Conservation (phyloP, 2,888 invertebrate genomes). For the Ectemnius continuus region DNA sequence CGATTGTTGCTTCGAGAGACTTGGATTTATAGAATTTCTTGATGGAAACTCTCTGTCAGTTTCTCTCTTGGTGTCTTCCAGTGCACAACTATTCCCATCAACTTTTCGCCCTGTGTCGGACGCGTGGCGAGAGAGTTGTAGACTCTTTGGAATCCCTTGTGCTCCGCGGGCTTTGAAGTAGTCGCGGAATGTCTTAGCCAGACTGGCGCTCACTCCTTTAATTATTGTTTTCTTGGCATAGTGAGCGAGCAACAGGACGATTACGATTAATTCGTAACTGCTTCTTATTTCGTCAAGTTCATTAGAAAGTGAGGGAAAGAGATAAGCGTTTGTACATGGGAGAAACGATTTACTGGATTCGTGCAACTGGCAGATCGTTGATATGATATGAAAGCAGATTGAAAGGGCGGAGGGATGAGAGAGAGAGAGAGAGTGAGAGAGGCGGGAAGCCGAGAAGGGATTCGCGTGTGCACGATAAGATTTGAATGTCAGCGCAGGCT, state of each 20-base stretch:
- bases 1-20: not conserved
- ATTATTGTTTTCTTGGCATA: not conserved
- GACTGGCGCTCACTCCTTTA: not conserved
- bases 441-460: not conserved
- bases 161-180: not conserved
- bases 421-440: not conserved
- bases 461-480: constrained; percentile 12
- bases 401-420: not conserved
- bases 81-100: not conserved
- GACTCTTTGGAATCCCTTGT: not conserved
- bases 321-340: not conserved
- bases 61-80: not conserved
- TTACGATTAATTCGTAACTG: not conserved
- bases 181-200: not conserved
- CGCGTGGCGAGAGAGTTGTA: not conserved
- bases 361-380: not conserved
- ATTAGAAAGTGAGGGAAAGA: not conserved
- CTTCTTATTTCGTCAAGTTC: not conserved
- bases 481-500: constrained; percentile 31
- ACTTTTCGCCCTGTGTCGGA: not conserved
- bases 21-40: not conserved
- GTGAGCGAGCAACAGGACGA: not conserved
- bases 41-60: not conserved
- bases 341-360: not conserved
- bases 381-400: constrained; percentile 6